Evolutionary conservation across 2,888 invertebrate species (phyloP).

Genomic region (Thecocarcelia acutangulata): DNA sequence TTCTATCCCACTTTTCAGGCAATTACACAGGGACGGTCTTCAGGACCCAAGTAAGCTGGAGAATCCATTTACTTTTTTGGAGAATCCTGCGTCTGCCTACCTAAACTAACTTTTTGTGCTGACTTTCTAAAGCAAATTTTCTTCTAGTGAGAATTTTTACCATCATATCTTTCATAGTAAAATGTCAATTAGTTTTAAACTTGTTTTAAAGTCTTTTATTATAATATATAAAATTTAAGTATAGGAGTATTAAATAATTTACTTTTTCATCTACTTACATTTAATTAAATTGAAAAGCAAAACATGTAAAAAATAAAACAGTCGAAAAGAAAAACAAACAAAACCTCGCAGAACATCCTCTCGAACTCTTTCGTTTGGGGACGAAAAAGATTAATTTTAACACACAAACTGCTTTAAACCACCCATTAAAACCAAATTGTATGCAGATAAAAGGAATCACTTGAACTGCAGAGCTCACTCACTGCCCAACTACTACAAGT

Average conservation of each 20-base stretch:
- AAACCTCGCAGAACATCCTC: background rate
- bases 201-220: too few relatives aligned
- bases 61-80: too few relatives aligned
- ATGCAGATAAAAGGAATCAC: conserved; percentile 13
- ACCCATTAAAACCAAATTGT: background rate
- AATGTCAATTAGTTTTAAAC: conserved; percentile 13
- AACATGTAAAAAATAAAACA: background rate
- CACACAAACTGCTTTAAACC: conserved; percentile 1
- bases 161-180: too few relatives aligned
- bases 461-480: background rate
- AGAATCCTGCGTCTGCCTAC: too few relatives aligned
- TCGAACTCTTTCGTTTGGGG: conserved; percentile 39
- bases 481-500: background rate
- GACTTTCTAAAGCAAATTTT: too few relatives aligned
- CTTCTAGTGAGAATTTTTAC: too few relatives aligned
- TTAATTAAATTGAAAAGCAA: conserved; percentile 65
- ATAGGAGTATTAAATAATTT: conserved; percentile 49
- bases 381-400: background rate
- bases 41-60: too few relatives aligned
- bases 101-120: too few relatives aligned
- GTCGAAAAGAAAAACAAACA: background rate
- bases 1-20: too few relatives aligned
- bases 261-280: conserved; percentile 54
- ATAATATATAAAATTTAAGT: conserved; percentile 16
- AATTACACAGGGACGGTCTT: too few relatives aligned